Base-by-base conservation (phyloP, 2,797 vertebrate genomes). In the Kryptopterus vitreolus region DNA sequence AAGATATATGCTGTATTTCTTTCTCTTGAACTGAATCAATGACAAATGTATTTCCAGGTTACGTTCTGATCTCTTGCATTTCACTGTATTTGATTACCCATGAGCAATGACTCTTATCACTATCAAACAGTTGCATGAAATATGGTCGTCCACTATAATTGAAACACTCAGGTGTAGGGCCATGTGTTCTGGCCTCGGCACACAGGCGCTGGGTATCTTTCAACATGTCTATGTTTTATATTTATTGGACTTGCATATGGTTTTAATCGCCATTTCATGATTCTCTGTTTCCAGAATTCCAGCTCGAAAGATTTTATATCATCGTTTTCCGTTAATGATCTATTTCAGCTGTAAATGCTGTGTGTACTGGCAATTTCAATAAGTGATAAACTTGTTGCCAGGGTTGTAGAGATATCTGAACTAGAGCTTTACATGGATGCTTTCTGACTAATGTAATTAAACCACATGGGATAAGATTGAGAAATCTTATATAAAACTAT, bases 221-320 rank as follows among this genome's bases (percentile, higher is more conserved):
- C 29, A 80, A 57, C 24, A 66, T 48, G 74, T 55, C 61, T 31
- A 55, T 13, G 74, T 29, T 4, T 15, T 80, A 69, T 31, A 68
- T 62, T 46, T 68, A 79, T 43, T 22, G 58, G 57, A 46, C 57
- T 18, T 22, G n/a, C 35, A 57, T 72, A n/a, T 81, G 68, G 52
- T 71, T 71, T 48, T 71, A 71, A 31, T 52, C 20, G 33, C 31
- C 20, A 29, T 31, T 62, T 71, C 50, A 31, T 18, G 7, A 33
- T 55, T 26, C 62, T 8, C 16, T 73, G 52, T 78, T 43, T 52
- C 69, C 59, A 62, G 75, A 50, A 77, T 61, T 66, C 83, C 38
- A 69, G 24, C 16, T 46, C 46, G 6, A 38, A n/a, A 66, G 11
- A 9, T 16, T 65, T 35, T 20, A 48, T 66, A 57, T 7, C 46